phyloP scores from a whole-genome alignment of 2,113 vertebrate species.

The Echinops telfairi region DNA sequence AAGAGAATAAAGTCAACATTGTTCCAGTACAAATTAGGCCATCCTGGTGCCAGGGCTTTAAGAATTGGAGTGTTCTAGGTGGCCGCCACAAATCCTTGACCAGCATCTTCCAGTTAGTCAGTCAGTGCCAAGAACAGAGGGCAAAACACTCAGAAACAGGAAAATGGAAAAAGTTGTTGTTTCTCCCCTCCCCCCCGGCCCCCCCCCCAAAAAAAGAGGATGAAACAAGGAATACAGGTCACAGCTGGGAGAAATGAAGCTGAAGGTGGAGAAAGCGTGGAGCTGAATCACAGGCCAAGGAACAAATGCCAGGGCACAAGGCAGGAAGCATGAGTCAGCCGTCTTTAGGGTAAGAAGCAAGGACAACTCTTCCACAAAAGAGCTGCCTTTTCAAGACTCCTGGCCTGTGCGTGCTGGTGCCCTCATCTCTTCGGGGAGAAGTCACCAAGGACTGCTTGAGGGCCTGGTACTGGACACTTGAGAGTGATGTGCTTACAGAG shows the following conservation, averaged over 20 bases:
- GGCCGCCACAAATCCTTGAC: background rate
- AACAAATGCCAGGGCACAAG: slow-evolving; percentile 61
- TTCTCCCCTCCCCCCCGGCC: background rate
- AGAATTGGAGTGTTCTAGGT: background rate
- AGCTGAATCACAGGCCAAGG: slow-evolving; percentile 69
- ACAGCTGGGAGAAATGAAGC: slow-evolving; percentile 69
- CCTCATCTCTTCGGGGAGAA: background rate
- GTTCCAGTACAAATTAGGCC: slow-evolving; percentile 4
- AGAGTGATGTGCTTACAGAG: background rate
- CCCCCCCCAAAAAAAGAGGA: background rate
- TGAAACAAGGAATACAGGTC: slow-evolving; percentile 65
- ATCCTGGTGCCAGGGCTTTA: background rate
- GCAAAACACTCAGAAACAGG: slow-evolving; percentile 23
- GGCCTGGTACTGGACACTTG: background rate
- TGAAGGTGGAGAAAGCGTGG: slow-evolving; percentile 47
- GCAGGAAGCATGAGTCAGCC: slow-evolving; percentile 68
- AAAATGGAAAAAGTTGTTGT: slow-evolving; percentile 46
- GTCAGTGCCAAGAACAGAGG: background rate
- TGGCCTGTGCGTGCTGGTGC: background rate
- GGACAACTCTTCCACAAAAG: background rate
- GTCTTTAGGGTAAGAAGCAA: background rate
- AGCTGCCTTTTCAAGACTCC: background rate
- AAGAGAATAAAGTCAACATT: background rate
- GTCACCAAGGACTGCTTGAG: background rate
- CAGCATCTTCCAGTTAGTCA: slow-evolving; percentile 50